These are phyloP conservation scores for Malurus leucopterus DNA, from an alignment of 2,797 vertebrate genomes.

Conservation along the genomic window DNA sequence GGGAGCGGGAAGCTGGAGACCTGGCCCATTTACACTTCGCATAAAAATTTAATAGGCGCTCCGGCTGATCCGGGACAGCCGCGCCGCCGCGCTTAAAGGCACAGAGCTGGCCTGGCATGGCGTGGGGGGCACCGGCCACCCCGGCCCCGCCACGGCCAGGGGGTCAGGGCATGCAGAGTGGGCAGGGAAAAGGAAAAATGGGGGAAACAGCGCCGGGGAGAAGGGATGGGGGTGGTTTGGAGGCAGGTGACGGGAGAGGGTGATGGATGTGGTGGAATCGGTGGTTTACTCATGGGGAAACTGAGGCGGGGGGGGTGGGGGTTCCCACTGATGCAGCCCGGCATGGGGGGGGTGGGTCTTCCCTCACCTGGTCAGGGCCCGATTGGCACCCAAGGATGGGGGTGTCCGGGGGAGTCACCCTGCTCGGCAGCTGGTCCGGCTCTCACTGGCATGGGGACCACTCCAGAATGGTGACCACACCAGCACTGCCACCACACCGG, in stretches of 20 bases:
- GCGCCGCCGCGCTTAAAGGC: conserved; percentile 71
- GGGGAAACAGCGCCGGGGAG: rapidly evolving
- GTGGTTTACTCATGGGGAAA: background rate
- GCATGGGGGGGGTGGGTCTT: rapidly evolving
- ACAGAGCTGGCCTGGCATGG: conserved; percentile 43
- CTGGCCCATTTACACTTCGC: conserved; percentile 81
- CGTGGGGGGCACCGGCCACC: background rate
- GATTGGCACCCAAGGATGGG: background rate
- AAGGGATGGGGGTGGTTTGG: rapidly evolving
- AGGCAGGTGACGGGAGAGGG: rapidly evolving
- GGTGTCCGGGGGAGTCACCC: rapidly evolving
- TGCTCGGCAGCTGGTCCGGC: rapidly evolving
- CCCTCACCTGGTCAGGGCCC: rapidly evolving
- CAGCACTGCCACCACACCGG: rapidly evolving
- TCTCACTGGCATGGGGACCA: background rate
- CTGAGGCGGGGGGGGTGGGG: background rate
- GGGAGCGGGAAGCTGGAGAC: conserved; percentile 88
- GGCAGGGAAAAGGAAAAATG: background rate
- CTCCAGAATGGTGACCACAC: rapidly evolving
- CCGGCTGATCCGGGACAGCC: conserved; percentile 80
- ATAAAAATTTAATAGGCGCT: conserved; percentile 84
- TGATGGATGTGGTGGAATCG: rapidly evolving
- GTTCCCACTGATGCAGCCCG: rapidly evolving
- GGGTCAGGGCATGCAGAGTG: rapidly evolving
- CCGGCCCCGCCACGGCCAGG: rapidly evolving